Base-by-base conservation (phyloP, 2,888 invertebrate species). In the Xestia rhomboidea region DNA sequence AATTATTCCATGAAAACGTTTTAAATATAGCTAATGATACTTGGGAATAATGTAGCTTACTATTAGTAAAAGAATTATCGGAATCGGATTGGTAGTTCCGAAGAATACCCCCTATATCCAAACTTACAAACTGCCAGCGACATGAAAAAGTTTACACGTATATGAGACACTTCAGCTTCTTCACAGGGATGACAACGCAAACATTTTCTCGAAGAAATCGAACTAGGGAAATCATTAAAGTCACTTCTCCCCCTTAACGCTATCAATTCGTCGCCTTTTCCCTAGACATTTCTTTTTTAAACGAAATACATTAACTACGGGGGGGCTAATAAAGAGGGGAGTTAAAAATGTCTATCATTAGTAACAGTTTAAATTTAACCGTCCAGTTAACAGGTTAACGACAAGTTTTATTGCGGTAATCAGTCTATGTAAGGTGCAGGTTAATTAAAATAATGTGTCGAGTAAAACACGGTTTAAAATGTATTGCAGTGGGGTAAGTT, bases 341-440 rank as follows among this genome's bases (percentile, higher is more conserved):
- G 69, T 75, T 67, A 73, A 84, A 86, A 86, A 82, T 76, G 76
- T 73, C 34, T 41, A n/a, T 75, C 77, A 86, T 86, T 84, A 82
- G 84, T 82, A 79, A 75, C 77, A 75, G 76, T 77, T 84, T 74
- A 82, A 72, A 68, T 24, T 84, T 79, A 79, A 84, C 76, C 75
- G 68, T 30, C 30, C 76, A 83, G 77, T 82, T 83, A 73, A 73
- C 80, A 83, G 73, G 83, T 83, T 83, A 76, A 79, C 68, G 74
- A 63, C 54, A 69, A 75, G 72, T 83, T 83, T 83, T 83, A 83
- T 83, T 64, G 83, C 30, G 63, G 70, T 64, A 68, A 83, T 83
- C 83, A 62, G 66, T 83, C 73, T 64, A 0, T 60, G 78, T 70
- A 21, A 67, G 72, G 41, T 69, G 73, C n/a, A 67, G 49, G 78